Conservation (phyloP, 2,888 invertebrate genomes). For the Cylindroiulus punctatus region DNA sequence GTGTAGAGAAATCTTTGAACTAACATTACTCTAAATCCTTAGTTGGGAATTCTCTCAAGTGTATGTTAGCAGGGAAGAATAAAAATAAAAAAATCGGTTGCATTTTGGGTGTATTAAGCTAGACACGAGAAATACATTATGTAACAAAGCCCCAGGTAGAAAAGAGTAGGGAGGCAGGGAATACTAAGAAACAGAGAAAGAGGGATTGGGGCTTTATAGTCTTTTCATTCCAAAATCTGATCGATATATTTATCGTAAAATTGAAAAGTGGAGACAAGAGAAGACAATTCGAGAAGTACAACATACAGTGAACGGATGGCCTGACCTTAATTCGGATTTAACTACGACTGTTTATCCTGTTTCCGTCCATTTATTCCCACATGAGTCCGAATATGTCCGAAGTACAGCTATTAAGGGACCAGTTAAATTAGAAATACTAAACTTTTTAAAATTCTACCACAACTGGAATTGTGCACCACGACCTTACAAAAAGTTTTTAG, state of each 20-base stretch:
- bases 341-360: too few species aligned
- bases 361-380: too few species aligned
- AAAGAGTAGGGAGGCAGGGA: conserved; percentile 8
- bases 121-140: conserved; percentile 55
- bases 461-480: too few species aligned
- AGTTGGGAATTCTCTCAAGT: conserved; percentile 28
- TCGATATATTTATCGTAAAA: conserved; percentile 46
- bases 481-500: too few species aligned
- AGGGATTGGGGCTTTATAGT: background rate
- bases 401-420: too few species aligned
- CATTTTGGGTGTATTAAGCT: conserved; percentile 41
- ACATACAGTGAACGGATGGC: background rate
- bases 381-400: too few species aligned
- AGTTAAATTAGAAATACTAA: too few species aligned
- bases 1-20: background rate
- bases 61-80: background rate
- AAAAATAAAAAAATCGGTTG: conserved; percentile 2
- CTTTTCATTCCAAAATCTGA: conserved; percentile 42
- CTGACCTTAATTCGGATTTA: background rate
- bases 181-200: background rate
- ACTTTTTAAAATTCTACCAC: too few species aligned
- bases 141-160: conserved; percentile 48
- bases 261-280: conserved; percentile 37
- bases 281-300: background rate
- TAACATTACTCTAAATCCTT: conserved; percentile 34